Evolutionary conservation across 2,888 invertebrate genomes (phyloP).

Genomic region (Rhingia campestris): DNA sequence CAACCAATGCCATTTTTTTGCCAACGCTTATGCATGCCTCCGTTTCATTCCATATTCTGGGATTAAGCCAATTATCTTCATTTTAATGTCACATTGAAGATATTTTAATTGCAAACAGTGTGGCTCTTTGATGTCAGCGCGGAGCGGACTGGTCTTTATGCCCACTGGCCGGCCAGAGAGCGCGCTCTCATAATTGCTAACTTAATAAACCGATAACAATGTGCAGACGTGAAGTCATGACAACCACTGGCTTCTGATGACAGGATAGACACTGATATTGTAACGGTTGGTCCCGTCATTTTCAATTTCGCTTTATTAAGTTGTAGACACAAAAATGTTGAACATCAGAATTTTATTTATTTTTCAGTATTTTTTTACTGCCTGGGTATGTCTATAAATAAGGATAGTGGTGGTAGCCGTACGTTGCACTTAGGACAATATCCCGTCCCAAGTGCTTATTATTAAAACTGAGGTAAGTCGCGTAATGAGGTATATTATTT

Average conservation of each 20-base stretch:
- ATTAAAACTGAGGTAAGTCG: no score
- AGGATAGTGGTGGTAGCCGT: no score
- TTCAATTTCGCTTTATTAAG: constrained; percentile 25
- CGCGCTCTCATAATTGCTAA: constrained; percentile 25
- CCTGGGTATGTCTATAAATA: neutral
- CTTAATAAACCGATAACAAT: constrained; percentile 55
- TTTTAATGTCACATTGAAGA: constrained; percentile 62
- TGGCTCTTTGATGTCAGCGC: constrained; percentile 36
- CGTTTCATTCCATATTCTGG: constrained; percentile 26
- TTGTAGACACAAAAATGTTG: neutral
- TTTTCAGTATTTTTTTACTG: no score
- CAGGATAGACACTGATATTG: constrained; percentile 3
- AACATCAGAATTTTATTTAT: neutral
- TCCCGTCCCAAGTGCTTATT: neutral
- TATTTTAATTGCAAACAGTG: constrained; percentile 56
- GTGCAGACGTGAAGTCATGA: constrained; percentile 31
- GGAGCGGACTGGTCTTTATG: neutral
- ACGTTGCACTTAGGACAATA: no score
- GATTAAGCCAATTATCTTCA: constrained; percentile 66
- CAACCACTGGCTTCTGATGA: constrained; percentile 30
- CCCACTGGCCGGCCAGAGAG: constrained; percentile 2
- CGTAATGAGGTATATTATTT: no score
- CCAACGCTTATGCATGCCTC: constrained; percentile 10
- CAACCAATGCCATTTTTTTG: no score
- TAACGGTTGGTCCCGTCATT: neutral